Percentiles rank a stretch among this genome's conserved stretches.
These are phyloP conservation scores for Bovichtus variegatus DNA, from an alignment of 2,797 vertebrate genomes.

Conservation along the genomic window DNA sequence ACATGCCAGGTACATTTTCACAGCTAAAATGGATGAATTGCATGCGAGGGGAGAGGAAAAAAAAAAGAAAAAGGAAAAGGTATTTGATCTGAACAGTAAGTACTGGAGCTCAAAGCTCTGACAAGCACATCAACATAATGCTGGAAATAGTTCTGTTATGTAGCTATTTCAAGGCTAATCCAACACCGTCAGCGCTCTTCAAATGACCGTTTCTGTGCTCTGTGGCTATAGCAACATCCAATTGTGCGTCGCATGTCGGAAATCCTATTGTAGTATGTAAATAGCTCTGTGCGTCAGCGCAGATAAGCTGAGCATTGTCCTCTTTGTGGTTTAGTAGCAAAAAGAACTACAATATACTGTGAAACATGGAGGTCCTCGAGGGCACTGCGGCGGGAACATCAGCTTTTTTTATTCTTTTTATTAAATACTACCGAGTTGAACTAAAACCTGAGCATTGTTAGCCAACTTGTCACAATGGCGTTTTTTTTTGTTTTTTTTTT, in stretches of 20 bases:
- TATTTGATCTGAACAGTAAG: constrained; percentile 43
- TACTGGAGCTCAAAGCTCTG: constrained; percentile 41
- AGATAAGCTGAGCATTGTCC: neutral
- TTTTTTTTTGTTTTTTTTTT: neutral
- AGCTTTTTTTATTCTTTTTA: too few species aligned
- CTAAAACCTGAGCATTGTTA: neutral
- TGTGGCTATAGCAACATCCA: constrained; percentile 30
- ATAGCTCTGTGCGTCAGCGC: neutral
- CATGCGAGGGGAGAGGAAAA: neutral
- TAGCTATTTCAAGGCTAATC: constrained; percentile 51
- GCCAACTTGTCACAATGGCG: neutral
- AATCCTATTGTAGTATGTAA: neutral
- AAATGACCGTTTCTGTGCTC: neutral
- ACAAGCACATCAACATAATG: constrained; percentile 40
- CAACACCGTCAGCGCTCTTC: constrained; percentile 4
- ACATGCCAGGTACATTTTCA: neutral
- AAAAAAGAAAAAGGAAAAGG: neutral
- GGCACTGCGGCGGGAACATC: neutral
- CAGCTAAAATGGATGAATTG: neutral
- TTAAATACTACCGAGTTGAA: neutral
- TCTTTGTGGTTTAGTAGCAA: neutral
- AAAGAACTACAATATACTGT: neutral
- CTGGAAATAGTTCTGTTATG: constrained; percentile 63
- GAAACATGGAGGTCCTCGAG: neutral
- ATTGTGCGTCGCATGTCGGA: neutral